A percentile compares a stretch with the other conserved stretches of the same genome.
Conservation (phyloP, 2,797 vertebrate species). For the Lacerta agilis region DNA sequence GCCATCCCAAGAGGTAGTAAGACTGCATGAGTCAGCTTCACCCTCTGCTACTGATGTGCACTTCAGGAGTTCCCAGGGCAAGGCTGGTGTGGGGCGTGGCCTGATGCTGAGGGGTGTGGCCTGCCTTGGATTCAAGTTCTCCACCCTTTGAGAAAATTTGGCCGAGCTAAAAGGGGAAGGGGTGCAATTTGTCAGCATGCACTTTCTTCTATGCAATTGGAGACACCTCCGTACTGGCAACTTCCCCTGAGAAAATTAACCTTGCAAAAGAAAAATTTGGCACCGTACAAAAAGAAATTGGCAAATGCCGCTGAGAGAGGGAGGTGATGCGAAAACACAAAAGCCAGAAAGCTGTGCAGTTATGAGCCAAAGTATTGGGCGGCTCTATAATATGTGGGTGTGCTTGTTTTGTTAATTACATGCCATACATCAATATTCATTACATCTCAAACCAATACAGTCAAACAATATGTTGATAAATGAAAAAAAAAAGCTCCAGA, state of each 20-base stretch:
- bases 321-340: background rate
- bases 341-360: background rate
- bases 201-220: no score
- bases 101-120: no score
- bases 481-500: background rate
- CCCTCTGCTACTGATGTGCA: no score
- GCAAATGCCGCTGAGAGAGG: background rate
- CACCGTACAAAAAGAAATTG: background rate
- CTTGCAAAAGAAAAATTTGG: background rate
- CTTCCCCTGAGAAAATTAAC: background rate
- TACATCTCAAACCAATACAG: background rate
- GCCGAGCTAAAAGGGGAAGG: background rate
- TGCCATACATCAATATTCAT: background rate
- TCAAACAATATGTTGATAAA: background rate
- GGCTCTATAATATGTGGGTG: background rate
- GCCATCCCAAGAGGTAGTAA: background rate
- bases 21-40: no score
- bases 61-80: no score
- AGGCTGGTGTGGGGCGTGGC: no score
- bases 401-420: background rate
- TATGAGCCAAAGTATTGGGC: background rate
- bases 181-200: no score
- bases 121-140: no score
- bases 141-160: constrained; percentile 4
- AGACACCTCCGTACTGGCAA: background rate